phyloP scores from a whole-genome alignment of 1,140 invertebrate genomes.

The Sarcophaga peregrina region DNA sequence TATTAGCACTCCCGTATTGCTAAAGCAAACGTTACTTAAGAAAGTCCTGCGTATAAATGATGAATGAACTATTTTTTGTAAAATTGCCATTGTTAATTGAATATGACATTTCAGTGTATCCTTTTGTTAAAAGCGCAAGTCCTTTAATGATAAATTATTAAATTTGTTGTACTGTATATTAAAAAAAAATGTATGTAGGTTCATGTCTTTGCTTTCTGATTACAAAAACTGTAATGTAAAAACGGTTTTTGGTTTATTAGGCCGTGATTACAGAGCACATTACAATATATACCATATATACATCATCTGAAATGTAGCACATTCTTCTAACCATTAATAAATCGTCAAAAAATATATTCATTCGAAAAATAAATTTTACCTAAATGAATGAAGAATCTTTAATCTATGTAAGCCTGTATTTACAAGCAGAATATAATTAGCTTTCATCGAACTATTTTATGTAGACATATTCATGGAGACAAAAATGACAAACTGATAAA shows the following conservation, averaged over 20 bases:
- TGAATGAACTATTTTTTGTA: slow-evolving; percentile 23
- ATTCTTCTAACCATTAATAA: no score
- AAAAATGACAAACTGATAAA: no score
- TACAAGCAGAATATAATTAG: no score
- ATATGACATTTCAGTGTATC: background rate
- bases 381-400: no score
- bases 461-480: no score
- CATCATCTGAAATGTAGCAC: no score
- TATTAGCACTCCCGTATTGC: slow-evolving; percentile 26
- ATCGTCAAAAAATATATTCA: no score
- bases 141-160: background rate
- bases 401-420: no score
- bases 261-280: background rate
- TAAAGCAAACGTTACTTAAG: slow-evolving; percentile 14
- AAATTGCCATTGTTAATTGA: background rate
- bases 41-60: slow-evolving; percentile 38
- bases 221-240: background rate
- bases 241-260: background rate
- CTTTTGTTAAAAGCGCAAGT: background rate
- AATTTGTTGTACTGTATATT: background rate
- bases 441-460: no score
- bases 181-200: background rate
- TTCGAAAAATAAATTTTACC: no score
- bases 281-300: no score
- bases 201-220: background rate